Evolutionary conservation across 2,113 vertebrate species (phyloP).

Genomic region (Pedionomus torquatus): DNA sequence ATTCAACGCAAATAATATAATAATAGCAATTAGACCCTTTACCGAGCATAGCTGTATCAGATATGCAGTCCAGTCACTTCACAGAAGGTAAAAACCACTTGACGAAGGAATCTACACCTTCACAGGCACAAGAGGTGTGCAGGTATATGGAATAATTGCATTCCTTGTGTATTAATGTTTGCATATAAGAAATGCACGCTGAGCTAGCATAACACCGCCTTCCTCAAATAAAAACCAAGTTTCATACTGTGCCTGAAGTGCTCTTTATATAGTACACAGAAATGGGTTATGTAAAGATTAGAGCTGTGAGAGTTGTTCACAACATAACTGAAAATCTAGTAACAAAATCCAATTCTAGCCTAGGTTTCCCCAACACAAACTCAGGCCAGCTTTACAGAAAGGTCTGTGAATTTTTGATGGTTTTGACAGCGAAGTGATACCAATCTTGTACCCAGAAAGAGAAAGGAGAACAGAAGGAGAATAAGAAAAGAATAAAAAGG

Average conservation of each 20-base stretch:
- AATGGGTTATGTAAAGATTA: slow-evolving; percentile 68
- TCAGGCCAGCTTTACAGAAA: not conserved
- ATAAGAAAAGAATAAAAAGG: not conserved
- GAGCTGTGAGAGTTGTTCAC: slow-evolving; percentile 34
- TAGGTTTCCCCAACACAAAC: not conserved
- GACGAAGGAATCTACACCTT: slow-evolving; percentile 4
- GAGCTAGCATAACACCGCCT: slow-evolving; percentile 60
- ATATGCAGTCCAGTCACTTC: slow-evolving; percentile 29
- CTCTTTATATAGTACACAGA: slow-evolving; percentile 67
- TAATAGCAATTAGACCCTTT: slow-evolving; percentile 57
- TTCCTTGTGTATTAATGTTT: slow-evolving; percentile 63
- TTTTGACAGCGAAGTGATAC: not conserved
- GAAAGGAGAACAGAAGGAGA: not conserved
- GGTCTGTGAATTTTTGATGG: not conserved
- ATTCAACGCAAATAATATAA: slow-evolving; percentile 54
- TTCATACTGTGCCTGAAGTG: slow-evolving; percentile 67
- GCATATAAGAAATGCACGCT: slow-evolving; percentile 63
- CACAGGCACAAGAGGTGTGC: not conserved
- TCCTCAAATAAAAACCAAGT: slow-evolving; percentile 66
- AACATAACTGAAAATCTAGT: slow-evolving; percentile 30
- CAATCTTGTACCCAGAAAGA: not conserved
- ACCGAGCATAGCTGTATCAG: slow-evolving; percentile 4
- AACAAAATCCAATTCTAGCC: not conserved
- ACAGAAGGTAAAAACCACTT: slow-evolving; percentile 36
- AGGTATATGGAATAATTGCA: slow-evolving; percentile 59